Base-by-base conservation (phyloP, 2,113 vertebrate species). In the Cygnus buccinator region DNA sequence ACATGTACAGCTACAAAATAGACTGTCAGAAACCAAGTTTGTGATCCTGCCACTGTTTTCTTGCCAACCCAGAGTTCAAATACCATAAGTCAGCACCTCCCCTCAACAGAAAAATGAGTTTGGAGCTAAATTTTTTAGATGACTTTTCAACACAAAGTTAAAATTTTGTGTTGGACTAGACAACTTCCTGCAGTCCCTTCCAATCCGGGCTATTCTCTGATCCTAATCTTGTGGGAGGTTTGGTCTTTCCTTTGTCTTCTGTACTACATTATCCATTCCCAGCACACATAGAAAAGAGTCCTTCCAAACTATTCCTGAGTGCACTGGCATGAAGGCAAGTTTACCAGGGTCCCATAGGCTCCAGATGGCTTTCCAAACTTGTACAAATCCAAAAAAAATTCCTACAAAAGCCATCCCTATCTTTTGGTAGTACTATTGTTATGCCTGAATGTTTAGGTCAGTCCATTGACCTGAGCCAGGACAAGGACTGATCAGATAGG, bases 91-190 rank as follows among this genome's bases (percentile, higher is more conserved):
- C 37, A 77, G 16, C 21, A 75, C 13, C 8, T 71, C 3, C 2
- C 3, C 11, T 18, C 13, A 9, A 9, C 14, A 11, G 41, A 37
- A n/a, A 50, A n/a, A 37, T 25, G 6, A 4, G 6, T 28, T 25
- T 71, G 13, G 6, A 48, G 6, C 10, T 55, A 50, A 48, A 74
- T 19, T 55, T 62, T 33, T 28, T 23, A 39, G 4, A 28, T 22
- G 0, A 5, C 67, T 78, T 76, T 14, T 1, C 41, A 25, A 0
- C 0, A 5, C 17, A 73, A 67, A 33, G 3, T 62, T 67, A 29
- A 57, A 74, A 26, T 25, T 85, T 77, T 65, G 3, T 70, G 8
- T 77, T 66, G 17, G 18, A 18, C 22, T 73, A 52, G 28, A 84
- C 39, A 15, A 50, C 7, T 6, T 77, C 55, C 39, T 48, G 50